These are phyloP conservation scores for Tachysurus vachellii DNA, from an alignment of 2,113 vertebrate genomes.

Conservation along the genomic window DNA sequence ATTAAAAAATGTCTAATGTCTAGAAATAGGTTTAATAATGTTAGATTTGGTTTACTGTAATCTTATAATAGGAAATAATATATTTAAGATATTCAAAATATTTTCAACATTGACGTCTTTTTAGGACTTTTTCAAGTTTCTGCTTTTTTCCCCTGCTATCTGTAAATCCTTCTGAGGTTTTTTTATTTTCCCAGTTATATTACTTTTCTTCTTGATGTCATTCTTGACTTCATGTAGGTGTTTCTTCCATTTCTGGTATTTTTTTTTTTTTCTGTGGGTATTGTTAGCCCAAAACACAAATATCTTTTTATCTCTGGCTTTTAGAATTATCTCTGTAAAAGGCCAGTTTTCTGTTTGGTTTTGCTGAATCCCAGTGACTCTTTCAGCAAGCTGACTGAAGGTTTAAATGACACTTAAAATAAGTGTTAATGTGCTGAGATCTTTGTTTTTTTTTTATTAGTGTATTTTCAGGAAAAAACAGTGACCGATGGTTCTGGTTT, in stretches of 20 bases:
- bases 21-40: not conserved
- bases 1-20: not conserved
- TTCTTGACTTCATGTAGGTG: not conserved
- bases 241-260: not conserved
- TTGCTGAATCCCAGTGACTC: not conserved
- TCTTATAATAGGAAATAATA: not conserved
- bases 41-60: not conserved
- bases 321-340: not conserved
- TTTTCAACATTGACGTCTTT: not conserved
- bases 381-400: not conserved
- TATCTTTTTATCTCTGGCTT: not conserved
- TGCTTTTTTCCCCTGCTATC: not conserved
- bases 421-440: not conserved
- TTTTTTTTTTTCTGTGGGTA: not conserved
- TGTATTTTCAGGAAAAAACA: not conserved
- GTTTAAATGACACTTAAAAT: not conserved
- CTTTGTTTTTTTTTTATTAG: too few species aligned
- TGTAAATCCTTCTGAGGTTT: not conserved
- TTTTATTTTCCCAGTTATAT: not conserved
- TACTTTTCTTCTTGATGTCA: not conserved
- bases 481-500: not conserved
- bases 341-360: not conserved
- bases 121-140: not conserved
- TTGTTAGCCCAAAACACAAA: not conserved
- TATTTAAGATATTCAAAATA: not conserved